A percentile compares a stretch with the other conserved stretches of the same genome.
phyloP scores from a whole-genome alignment of 2,113 vertebrate species.

The Tychaedon coryphoeus region DNA sequence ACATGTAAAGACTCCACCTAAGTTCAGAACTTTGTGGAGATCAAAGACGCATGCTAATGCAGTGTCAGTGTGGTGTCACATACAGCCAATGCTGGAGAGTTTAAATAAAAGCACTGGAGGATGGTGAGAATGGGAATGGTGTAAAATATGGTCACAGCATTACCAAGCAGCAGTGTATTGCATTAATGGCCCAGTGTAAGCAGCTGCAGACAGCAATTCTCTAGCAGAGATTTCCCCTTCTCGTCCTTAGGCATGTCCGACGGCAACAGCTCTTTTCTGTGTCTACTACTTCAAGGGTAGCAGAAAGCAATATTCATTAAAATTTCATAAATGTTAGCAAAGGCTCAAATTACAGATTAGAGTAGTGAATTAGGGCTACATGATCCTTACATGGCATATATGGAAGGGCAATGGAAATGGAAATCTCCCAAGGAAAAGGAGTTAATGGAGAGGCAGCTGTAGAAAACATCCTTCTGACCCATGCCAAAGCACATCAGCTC shows the following conservation, averaged over 20 bases:
- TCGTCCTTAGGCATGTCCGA: not conserved
- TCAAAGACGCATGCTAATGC: not conserved
- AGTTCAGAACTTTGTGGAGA: slow-evolving; percentile 19
- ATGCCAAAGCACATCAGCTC: not conserved
- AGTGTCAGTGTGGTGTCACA: not conserved
- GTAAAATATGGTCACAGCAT: not conserved
- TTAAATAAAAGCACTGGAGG: not conserved
- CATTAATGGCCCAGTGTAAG: not conserved
- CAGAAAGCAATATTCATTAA: slow-evolving; percentile 38
- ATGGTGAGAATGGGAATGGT: not conserved
- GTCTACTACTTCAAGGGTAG: not conserved
- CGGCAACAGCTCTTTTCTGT: not conserved
- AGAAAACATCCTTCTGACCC: not conserved
- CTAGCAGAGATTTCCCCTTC: not conserved
- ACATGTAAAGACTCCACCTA: slow-evolving; percentile 16
- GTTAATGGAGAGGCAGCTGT: not conserved
- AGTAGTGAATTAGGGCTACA: not conserved
- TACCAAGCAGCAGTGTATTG: not conserved
- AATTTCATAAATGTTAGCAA: slow-evolving; percentile 42
- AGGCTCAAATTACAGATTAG: slow-evolving; percentile 29
- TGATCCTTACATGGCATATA: not conserved
- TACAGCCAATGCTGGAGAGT: not conserved
- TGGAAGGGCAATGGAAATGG: not conserved
- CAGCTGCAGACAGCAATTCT: not conserved
- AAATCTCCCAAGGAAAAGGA: not conserved